Evolutionary conservation across 2,888 invertebrate species (phyloP).

Genomic region (Macaria notata): DNA sequence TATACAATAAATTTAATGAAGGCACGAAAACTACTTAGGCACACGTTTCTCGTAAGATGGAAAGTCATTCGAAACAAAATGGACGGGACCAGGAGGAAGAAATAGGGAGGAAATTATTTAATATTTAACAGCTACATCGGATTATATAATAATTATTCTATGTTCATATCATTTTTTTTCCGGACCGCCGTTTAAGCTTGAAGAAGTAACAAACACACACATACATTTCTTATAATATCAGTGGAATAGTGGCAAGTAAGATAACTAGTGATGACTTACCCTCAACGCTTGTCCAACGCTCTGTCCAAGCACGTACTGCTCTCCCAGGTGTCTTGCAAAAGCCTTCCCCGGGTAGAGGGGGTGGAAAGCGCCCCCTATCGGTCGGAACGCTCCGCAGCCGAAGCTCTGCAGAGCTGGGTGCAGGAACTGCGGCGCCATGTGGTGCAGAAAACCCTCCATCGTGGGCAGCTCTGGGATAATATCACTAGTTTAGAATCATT

Average conservation of each 20-base stretch:
- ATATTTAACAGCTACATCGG: too few species aligned
- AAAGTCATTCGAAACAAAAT: too few species aligned
- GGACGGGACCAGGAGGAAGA: too few species aligned
- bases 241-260: not conserved
- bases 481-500: not conserved
- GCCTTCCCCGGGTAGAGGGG: constrained; percentile 77
- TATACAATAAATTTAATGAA: too few species aligned
- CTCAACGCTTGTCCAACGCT: constrained; percentile 75
- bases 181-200: too few species aligned
- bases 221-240: too few species aligned
- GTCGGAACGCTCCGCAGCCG: constrained; percentile 77
- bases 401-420: constrained; percentile 79
- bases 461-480: constrained; percentile 19
- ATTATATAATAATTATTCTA: too few species aligned
- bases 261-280: constrained; percentile 44
- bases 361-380: constrained; percentile 77
- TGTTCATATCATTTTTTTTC: too few species aligned
- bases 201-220: too few species aligned
- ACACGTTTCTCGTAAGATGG: too few species aligned
- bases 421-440: constrained; percentile 79
- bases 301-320: constrained; percentile 76
- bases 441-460: constrained; percentile 80
- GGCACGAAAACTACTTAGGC: too few species aligned
- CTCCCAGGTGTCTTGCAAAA: constrained; percentile 75
- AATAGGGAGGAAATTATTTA: too few species aligned